Evolutionary conservation across 2,888 invertebrate genomes (phyloP), one percentile per base, ranked within the genome.

Genomic region (Leptura quadrifasciata): DNA sequence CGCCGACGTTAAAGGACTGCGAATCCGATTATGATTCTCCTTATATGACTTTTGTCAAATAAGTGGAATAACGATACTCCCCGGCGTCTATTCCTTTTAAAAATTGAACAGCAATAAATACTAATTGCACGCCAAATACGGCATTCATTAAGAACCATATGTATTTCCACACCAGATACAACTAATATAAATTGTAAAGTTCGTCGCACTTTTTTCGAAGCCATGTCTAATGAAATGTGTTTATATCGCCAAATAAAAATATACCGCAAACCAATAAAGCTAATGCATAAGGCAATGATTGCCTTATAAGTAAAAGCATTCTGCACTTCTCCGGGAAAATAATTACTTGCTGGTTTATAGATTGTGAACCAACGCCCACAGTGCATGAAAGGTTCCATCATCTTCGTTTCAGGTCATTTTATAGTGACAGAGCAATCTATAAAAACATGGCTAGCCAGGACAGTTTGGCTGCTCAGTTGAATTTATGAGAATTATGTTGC

Each of bases 181-280:
- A 47, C 47, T 27, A 27, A 60, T 27, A 60, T 60, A 27, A 27
- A 21, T 27, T 27, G 60, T 60, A n/a, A 35, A 63, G 17, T n/a
- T 67, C 27, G 52, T 54, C 54, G n/a, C 55, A 24, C 47, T 3
- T 67, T 27, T 27, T 54, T 67, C 54, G 47, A 52, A 67, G 54
- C 67, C 9, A 58, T 69, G 39, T 63, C 63, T 18, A 39, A 35
- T 15, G 60, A 63, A 39, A 39, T 39, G 63, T 63, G 63, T 63
- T 55, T 27, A 57, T 67, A 67, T 68, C 27, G 27, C 68, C 57
- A 39, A 58, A 58, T 58, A 69, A 69, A 67, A 69, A 69, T 69
- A 69, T 20, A 58, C 39, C 58, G 58, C 39, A 67, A 9, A 54
- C 54, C 54, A 58, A 69, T 69, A 58, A 27, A 39, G 69, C 27